Conservation (phyloP, 2,888 invertebrate genomes). For the Metalampra italica region DNA sequence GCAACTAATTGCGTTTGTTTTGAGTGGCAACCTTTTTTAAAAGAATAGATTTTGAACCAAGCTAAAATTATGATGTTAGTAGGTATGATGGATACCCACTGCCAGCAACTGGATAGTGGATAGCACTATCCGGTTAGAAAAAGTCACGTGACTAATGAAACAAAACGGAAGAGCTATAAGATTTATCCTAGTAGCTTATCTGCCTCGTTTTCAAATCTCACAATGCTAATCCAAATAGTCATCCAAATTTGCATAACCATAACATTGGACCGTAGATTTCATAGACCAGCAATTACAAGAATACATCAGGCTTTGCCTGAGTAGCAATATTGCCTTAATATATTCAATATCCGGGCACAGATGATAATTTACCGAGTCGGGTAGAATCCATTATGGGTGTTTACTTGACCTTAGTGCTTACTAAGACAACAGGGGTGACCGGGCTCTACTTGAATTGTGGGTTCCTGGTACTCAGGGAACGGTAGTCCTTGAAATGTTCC, state of each 20-base stretch:
- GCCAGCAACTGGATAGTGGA: too few relatives aligned
- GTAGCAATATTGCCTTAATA: constrained; percentile 68
- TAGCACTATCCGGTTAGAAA: too few relatives aligned
- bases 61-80: too few relatives aligned
- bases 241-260: constrained; percentile 39
- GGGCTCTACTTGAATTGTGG: constrained; percentile 28
- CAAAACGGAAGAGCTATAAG: too few relatives aligned
- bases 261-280: constrained; percentile 34
- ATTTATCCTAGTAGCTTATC: too few relatives aligned
- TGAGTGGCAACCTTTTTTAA: constrained; percentile 2
- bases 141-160: too few relatives aligned
- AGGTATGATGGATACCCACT: too few relatives aligned
- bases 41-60: too few relatives aligned
- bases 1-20: constrained; percentile 43
- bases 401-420: constrained; percentile 79
- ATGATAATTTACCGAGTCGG: constrained; percentile 72
- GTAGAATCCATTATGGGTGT: constrained; percentile 77
- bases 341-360: constrained; percentile 74
- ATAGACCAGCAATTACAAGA: constrained; percentile 54
- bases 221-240: constrained; percentile 16
- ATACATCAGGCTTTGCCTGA: constrained; percentile 51
- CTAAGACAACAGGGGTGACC: constrained; percentile 78
- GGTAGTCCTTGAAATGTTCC: constrained; percentile 22
- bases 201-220: too few relatives aligned
- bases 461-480: constrained; percentile 31